Conservation (phyloP, 2,888 invertebrate genomes). For the Pyrochroa serraticornis region DNA sequence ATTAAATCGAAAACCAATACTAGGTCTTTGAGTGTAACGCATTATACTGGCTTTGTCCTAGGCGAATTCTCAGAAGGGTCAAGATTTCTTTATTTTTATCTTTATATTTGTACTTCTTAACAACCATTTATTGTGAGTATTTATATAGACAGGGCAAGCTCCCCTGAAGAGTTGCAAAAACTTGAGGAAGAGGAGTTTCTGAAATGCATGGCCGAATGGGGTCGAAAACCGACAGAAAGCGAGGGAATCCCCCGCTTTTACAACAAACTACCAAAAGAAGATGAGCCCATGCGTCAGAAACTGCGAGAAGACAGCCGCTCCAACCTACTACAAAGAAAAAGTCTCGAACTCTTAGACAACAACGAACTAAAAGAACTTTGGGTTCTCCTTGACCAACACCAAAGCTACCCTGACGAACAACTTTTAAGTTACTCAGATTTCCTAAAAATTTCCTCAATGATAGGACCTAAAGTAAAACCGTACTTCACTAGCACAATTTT, state of each 20-base stretch:
- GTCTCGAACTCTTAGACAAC: slow-evolving; percentile 83
- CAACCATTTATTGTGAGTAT: background rate
- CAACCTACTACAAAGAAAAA: slow-evolving; percentile 83
- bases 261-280: slow-evolving; percentile 76
- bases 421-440: slow-evolving; percentile 87
- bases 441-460: slow-evolving; percentile 75
- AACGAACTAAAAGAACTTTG: slow-evolving; percentile 84
- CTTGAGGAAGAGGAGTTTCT: slow-evolving; percentile 49
- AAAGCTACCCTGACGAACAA: slow-evolving; percentile 80
- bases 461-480: slow-evolving; percentile 63
- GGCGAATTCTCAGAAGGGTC: too few species aligned
- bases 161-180: slow-evolving; percentile 50
- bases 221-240: slow-evolving; percentile 53
- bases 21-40: too few species aligned
- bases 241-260: slow-evolving; percentile 77
- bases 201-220: slow-evolving; percentile 44
- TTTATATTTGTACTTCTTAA: background rate
- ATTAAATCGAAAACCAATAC: too few species aligned
- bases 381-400: slow-evolving; percentile 81
- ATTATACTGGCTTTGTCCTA: too few species aligned
- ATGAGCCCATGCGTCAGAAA: slow-evolving; percentile 79
- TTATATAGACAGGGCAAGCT: slow-evolving; percentile 9
- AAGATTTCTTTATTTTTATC: too few species aligned
- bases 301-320: slow-evolving; percentile 88
- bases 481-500: slow-evolving; percentile 89